These are phyloP conservation scores for Cancer borealis DNA, from an alignment of 2,888 invertebrate genomes.

Conservation along the genomic window DNA sequence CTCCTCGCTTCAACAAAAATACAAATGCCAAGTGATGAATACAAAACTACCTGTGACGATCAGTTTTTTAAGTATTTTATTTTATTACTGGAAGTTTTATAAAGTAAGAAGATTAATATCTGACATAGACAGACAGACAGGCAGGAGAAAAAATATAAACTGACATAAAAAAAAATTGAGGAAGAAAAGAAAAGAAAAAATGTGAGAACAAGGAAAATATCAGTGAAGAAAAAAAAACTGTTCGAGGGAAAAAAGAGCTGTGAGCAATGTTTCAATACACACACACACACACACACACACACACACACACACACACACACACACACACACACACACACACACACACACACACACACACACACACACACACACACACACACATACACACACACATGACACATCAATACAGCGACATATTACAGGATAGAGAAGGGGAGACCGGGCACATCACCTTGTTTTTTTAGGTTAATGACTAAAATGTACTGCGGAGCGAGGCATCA, in stretches of 20 bases:
- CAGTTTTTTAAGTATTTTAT: neutral
- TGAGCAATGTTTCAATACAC: neutral
- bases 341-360: neutral
- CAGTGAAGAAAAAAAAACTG: neutral
- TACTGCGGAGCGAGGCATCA: neutral
- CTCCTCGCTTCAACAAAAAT: neutral
- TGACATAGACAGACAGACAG: neutral
- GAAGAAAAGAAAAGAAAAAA: neutral
- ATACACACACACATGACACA: neutral
- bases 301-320: neutral
- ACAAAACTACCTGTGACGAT: neutral
- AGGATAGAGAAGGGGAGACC: neutral
- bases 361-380: neutral
- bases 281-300: neutral
- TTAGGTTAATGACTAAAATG: neutral
- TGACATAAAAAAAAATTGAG: neutral
- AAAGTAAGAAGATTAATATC: neutral
- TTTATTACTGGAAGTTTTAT: neutral
- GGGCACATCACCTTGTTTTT: neutral
- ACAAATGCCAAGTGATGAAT: neutral
- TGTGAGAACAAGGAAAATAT: neutral
- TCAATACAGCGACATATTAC: neutral
- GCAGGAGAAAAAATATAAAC: neutral
- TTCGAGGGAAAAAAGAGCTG: neutral
- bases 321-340: neutral